Conservation (phyloP, 2,888 invertebrate genomes). For the Xestia xanthographa region DNA sequence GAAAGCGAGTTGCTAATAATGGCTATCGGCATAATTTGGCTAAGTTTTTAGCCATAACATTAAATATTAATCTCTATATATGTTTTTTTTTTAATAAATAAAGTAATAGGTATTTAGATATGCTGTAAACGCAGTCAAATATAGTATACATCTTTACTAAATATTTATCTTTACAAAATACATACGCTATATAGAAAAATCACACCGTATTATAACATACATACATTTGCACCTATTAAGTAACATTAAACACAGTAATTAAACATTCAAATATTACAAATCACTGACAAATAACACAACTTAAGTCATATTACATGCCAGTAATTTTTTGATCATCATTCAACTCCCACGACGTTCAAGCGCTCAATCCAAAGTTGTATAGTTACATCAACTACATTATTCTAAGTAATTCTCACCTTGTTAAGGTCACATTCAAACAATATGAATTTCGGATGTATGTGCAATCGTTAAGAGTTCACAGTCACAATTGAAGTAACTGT, state of each 20-base stretch:
- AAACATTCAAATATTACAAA: neutral
- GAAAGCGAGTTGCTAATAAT: neutral
- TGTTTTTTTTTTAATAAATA: too few species aligned
- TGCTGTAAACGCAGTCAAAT: neutral
- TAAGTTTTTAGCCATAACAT: too few species aligned
- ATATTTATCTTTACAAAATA: neutral
- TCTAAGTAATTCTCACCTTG: constrained; percentile 54
- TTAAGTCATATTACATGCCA: neutral
- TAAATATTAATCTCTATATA: too few species aligned
- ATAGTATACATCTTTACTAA: neutral
- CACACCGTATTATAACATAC: neutral
- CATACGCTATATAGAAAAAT: neutral
- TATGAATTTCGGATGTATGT: constrained; percentile 50
- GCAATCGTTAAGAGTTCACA: constrained; percentile 48
- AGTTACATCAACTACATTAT: constrained; percentile 47
- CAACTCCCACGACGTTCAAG: neutral
- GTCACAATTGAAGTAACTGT: constrained; percentile 46
- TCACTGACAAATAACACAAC: neutral
- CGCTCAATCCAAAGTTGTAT: constrained; percentile 12
- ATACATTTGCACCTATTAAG: constrained; percentile 2
- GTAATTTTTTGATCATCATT: neutral
- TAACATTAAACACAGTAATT: constrained; percentile 8
- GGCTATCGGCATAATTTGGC: neutral
- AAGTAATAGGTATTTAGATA: too few species aligned
- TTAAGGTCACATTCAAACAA: constrained; percentile 60